Conservation (phyloP, 2,113 vertebrate species). For the Thermophis baileyi region DNA sequence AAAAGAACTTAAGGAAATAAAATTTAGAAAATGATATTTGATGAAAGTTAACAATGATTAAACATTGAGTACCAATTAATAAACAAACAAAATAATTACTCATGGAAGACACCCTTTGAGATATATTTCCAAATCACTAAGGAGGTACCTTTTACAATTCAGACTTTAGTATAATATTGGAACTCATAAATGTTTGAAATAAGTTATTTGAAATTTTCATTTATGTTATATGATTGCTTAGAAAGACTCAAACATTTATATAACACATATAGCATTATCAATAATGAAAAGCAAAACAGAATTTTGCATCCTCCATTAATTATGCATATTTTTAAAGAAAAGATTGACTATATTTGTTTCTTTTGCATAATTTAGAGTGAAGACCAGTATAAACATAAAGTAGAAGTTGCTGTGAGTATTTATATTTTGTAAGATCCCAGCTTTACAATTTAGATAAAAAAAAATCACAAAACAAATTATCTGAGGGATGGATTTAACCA, state of each 20-base stretch:
- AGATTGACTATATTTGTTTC: neutral
- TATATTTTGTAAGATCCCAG: neutral
- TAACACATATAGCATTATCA: neutral
- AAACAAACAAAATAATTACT: neutral
- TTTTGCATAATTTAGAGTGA: neutral
- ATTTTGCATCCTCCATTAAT: neutral
- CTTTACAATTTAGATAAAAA: neutral
- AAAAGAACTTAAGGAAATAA: neutral
- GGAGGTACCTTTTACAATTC: neutral
- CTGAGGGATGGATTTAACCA: neutral
- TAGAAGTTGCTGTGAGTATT: neutral
- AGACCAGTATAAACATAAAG: neutral
- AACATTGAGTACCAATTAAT: neutral
- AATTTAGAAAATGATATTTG: neutral
- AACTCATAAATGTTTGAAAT: neutral
- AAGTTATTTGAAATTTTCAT: neutral
- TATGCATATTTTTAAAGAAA: neutral
- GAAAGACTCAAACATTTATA: neutral
- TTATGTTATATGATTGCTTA: neutral
- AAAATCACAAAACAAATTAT: neutral
- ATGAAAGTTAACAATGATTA: neutral
- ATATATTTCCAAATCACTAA: neutral
- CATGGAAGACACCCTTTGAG: neutral
- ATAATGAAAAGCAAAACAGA: neutral
- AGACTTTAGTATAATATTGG: neutral